These are phyloP conservation scores for Sphaerophoria rueppellii DNA, from an alignment of 2,888 invertebrate genomes.

Conservation along the genomic window DNA sequence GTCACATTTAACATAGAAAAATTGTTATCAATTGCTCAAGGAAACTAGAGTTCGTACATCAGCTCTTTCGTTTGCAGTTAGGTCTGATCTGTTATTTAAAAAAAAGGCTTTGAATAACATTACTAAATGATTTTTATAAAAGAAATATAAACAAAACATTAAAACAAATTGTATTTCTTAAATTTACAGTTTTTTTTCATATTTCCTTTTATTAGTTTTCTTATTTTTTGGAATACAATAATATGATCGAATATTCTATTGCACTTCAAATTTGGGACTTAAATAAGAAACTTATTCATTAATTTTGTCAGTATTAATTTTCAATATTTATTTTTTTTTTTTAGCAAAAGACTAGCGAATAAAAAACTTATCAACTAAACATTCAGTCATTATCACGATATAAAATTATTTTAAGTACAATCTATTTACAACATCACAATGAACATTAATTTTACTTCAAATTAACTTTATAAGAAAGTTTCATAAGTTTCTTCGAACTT, in stretches of 20 bases:
- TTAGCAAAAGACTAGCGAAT: conserved; percentile 68
- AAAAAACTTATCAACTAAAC: conserved; percentile 57
- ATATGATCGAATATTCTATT: neutral
- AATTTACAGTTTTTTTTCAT: neutral
- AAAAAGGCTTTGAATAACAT: neutral
- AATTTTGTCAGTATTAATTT: neutral
- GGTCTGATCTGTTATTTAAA: no score
- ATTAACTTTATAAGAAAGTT: conserved; percentile 80
- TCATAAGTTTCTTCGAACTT: conserved; percentile 82
- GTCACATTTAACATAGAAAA: no score
- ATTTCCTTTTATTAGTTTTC: neutral
- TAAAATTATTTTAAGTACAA: conserved; percentile 39
- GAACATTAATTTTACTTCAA: conserved; percentile 51
- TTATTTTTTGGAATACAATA: neutral
- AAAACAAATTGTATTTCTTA: no score
- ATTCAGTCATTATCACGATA: conserved; percentile 67
- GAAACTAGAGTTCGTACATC: neutral
- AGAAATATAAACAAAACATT: no score
- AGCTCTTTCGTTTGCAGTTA: neutral
- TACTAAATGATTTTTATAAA: neutral
- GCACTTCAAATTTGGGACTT: neutral
- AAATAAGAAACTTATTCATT: neutral
- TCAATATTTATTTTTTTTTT: conserved; percentile 15
- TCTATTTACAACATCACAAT: conserved; percentile 45
- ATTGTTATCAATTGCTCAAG: no score